Base-by-base conservation (phyloP, 2,888 invertebrate species). In the Andrena fulva region DNA sequence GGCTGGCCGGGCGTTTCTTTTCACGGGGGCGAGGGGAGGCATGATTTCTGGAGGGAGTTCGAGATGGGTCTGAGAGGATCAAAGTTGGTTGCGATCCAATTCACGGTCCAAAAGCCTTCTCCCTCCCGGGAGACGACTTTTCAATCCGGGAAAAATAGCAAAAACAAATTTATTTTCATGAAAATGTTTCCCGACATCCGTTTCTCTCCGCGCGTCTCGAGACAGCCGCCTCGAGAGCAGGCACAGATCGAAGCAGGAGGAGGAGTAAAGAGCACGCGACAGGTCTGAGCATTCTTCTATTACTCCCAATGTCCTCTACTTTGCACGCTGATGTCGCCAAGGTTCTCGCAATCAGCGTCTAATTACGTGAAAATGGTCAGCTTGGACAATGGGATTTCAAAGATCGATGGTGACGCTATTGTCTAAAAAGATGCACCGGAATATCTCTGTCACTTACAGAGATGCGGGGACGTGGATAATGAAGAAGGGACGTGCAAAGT, bases 81-180 rank as follows among this genome's bases (percentile, higher is more conserved):
- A 82, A 87, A 85, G 82, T 88, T 89, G 88, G 87, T 87, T 60
- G 78, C 63, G 78, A 85, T 89, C 88, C 89, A 89, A 89, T 90
- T 89, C 87, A 86, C 84, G 85, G 85, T 78, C 84, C 85, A 84
- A 85, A 85, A 84, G 77, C 80, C 70, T 76, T 75, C 48, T 68
- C 12, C 24, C 2, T 56, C 20, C 67, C 48, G 31, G 60, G 79
- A 74, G 56, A 27, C 76, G 82, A 75, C 83, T 72, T 87, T 85
- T 87, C 83, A 83, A 82, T 84, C 81, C 59, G 33, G 42, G 81
- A 78, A 86, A 89, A 87, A 87, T 78, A 60, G 77, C 81, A 71
- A 89, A 89, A 89, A 87, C 89, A 87, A 88, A 89, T 87, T 89
- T 88, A 88, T 87, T 88, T 89, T 69, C 85, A 84, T 85, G 64